phyloP scores from a whole-genome alignment of 2,797 vertebrate species.

The Tympanoctomys barrerae region DNA sequence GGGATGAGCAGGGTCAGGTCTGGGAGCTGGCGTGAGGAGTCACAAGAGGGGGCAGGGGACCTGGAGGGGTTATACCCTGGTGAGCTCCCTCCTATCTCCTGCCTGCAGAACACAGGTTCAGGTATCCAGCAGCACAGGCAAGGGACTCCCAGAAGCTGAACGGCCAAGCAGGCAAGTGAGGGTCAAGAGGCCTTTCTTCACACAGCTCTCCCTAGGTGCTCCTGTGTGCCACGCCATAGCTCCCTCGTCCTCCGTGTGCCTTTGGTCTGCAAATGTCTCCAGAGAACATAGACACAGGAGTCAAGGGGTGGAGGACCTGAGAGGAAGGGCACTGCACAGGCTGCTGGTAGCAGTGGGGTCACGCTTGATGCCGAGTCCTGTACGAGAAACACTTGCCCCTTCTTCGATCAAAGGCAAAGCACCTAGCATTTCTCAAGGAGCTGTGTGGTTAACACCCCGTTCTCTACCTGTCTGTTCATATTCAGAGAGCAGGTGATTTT shows the following conservation, averaged over 20 bases:
- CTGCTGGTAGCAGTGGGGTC: not conserved
- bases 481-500: not conserved
- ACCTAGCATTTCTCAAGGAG: not conserved
- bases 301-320: not conserved
- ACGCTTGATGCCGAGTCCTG: not conserved
- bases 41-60: not conserved
- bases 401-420: conserved; percentile 28
- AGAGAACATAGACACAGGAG: not conserved
- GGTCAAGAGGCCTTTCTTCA: conserved; percentile 15
- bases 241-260: conserved; percentile 12
- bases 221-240: not conserved
- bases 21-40: not conserved
- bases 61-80: not conserved
- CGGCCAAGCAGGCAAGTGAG: not conserved
- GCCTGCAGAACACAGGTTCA: not conserved
- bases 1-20: not conserved
- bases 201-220: not conserved
- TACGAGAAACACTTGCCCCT: not conserved
- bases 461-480: not conserved
- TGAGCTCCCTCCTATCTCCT: not conserved
- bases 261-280: conserved; percentile 39
- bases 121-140: not conserved
- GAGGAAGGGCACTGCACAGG: not conserved
- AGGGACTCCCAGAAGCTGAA: not conserved
- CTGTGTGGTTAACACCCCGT: rapidly evolving